Evolutionary conservation across 2,888 invertebrate species (phyloP), one percentile per base, ranked within the genome.

Genomic region (Drosophila fulvimacula): DNA sequence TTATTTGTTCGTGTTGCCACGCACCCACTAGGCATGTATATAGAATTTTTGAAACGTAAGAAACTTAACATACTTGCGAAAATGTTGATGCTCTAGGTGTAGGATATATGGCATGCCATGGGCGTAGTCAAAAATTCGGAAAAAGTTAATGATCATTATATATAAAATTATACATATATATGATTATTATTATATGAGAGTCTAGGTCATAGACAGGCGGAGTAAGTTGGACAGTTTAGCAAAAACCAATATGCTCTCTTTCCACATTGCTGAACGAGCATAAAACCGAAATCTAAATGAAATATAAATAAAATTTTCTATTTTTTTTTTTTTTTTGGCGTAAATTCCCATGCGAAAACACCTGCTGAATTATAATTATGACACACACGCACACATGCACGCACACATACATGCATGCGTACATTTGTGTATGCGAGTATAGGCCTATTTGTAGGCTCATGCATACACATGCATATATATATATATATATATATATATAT

Each of bases 351-450:
- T 38, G 60, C 32, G n/a, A 48, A 73, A 64, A 72, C 76, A 76
- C 76, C 76, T 76, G 76, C 76, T 76, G 76, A 72, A 68, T 76
- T 72, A 65, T 68, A 65, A 60, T 76, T 65, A 76, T 69, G 61
- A 68, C 55, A 42, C 53, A 48, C 15, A 21, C 2, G 7, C 15
- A n/a, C 1, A n/a, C n/a, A 19, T 6, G n/a, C n/a, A n/a, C n/a
- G n/a, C n/a, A 58, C 15, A 53, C 4, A 24, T 3, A 17, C 27
- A 38, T 19, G 11, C 27, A 3, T 11, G 1, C 17, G 7, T 24
- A 17, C 27, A n/a, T 10, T 10, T 24, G 9, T 5, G 36, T 53
- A 19, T 11, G 19, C 11, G 19, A 11, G n/a, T 7, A 27, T 27
- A 46, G 27, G 27, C 3, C n/a, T 15, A 46, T 27, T 46, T 46